Conservation (phyloP, 1,140 invertebrate genomes). For the Papilio glaucus region DNA sequence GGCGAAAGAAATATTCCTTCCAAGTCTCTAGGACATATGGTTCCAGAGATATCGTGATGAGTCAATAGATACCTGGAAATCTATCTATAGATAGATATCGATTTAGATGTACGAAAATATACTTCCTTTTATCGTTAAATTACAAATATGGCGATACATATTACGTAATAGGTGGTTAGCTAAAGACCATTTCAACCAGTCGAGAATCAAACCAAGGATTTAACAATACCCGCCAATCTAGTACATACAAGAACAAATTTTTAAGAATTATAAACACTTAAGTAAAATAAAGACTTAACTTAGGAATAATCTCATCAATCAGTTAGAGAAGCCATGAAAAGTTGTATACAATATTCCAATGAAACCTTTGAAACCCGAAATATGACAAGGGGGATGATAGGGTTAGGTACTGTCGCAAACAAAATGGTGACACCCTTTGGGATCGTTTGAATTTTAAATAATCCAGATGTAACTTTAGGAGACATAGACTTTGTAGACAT, state of each 20-base stretch:
- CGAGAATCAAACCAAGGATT: not conserved
- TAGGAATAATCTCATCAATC: constrained; percentile 33
- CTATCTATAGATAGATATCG: too few species aligned
- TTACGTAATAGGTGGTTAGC: too few species aligned
- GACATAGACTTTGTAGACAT: not conserved
- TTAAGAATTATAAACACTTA: too few species aligned
- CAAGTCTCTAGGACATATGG: too few species aligned
- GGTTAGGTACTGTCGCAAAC: constrained; percentile 38
- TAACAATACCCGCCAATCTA: not conserved
- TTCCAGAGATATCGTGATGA: too few species aligned
- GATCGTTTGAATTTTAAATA: constrained; percentile 61
- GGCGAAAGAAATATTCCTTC: too few species aligned
- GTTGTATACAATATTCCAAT: constrained; percentile 45
- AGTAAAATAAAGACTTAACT: not conserved
- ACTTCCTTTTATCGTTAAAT: too few species aligned
- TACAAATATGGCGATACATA: too few species aligned
- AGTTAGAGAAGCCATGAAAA: constrained; percentile 44
- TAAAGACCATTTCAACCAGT: too few species aligned
- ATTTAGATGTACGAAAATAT: too few species aligned
- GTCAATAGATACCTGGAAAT: too few species aligned
- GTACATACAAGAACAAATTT: not conserved
- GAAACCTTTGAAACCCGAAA: constrained; percentile 49
- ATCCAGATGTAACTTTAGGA: constrained; percentile 53
- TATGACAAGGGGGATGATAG: constrained; percentile 48
- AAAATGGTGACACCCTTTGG: constrained; percentile 44